Base-by-base conservation (phyloP, 64 coral and sea anemone genomes). In the Montipora sp. region DNA sequence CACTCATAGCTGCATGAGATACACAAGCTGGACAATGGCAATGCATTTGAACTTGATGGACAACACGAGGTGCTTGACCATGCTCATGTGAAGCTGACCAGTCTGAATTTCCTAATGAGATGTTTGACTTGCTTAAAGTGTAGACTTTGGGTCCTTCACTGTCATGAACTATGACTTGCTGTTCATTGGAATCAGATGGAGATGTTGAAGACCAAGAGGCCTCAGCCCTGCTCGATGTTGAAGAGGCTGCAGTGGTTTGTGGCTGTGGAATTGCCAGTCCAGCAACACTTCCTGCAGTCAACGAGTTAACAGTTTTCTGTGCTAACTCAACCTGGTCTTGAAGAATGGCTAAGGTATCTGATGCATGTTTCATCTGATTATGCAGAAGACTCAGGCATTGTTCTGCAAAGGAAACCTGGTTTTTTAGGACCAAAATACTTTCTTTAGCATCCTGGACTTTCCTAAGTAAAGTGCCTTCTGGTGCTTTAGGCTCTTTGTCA, bases 361-460 rank as follows among this genome's bases (percentile, higher is more conserved):
- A 87, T 14, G 91, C 91, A 87, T 93, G 91, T 61, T 93, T 93
- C 91, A 93, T 93, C 48, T 93, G 91, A 14, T 93, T 93, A 27
- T 87, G 91, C 15, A 93, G 58, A 21, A 93, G 76, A 48, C 91
- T 86, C 15, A 93, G 60, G 51, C 91, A 93, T 53, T 93, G 91
- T 13, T 93, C 86, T 44, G 91, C 91, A 88, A 93, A 93, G 59
- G 91, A 87, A 65, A 93, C 91, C 75, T 88, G 83, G 8, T 82
- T 82, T 65, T 93, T 93, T 13, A 93, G 82, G 8, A 85, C 82
- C 19, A 24, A 8, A 46, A 85, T 85, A 50, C 82, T 85, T 50
- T 85, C 82, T 50, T 85, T 85, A 50, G 82, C 82, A 72, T 85
- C 82, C 16, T 85, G 82, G 45, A 85, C 82, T 70, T 85, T 65